Percentiles rank a stretch among this genome's conserved stretches.
These are phyloP conservation scores for Eupeodes corollae DNA, from an alignment of 1,140 invertebrate species.

Conservation along the genomic window DNA sequence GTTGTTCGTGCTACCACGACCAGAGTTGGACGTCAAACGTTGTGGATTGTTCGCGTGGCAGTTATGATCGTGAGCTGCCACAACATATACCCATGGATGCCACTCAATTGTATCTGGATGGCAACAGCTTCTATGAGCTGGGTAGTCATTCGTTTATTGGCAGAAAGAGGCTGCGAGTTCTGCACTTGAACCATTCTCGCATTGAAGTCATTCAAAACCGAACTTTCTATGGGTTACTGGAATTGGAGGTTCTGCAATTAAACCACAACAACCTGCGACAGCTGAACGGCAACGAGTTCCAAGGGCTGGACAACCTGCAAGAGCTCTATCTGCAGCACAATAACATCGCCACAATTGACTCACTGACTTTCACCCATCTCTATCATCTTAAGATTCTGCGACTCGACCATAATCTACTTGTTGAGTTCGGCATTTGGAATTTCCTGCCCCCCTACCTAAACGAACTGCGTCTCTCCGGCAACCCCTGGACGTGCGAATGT, in stretches of 20 bases:
- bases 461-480: constrained; percentile 58
- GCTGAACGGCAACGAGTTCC: constrained; percentile 74
- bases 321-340: constrained; percentile 83
- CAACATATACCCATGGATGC: constrained; percentile 86
- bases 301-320: constrained; percentile 57
- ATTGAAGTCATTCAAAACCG: constrained; percentile 78
- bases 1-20: constrained; percentile 87
- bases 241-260: constrained; percentile 69
- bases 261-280: constrained; percentile 65
- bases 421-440: constrained; percentile 60
- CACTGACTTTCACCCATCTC: constrained; percentile 65
- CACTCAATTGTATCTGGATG: constrained; percentile 79
- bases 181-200: constrained; percentile 75
- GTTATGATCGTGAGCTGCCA: constrained; percentile 60
- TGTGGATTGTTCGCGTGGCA: constrained; percentile 71
- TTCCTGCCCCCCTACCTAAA: constrained; percentile 53
- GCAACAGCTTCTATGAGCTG: constrained; percentile 66
- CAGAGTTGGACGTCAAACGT: constrained; percentile 86
- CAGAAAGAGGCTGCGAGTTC: constrained; percentile 66
- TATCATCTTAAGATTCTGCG: constrained; percentile 56
- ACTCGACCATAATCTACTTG: constrained; percentile 67
- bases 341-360: constrained; percentile 57
- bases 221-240: constrained; percentile 77
- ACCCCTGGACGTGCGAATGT: constrained; percentile 83
- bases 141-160: constrained; percentile 84